Base-by-base conservation (phyloP, 2,888 invertebrate species). In the Drosophila hamatofila region DNA sequence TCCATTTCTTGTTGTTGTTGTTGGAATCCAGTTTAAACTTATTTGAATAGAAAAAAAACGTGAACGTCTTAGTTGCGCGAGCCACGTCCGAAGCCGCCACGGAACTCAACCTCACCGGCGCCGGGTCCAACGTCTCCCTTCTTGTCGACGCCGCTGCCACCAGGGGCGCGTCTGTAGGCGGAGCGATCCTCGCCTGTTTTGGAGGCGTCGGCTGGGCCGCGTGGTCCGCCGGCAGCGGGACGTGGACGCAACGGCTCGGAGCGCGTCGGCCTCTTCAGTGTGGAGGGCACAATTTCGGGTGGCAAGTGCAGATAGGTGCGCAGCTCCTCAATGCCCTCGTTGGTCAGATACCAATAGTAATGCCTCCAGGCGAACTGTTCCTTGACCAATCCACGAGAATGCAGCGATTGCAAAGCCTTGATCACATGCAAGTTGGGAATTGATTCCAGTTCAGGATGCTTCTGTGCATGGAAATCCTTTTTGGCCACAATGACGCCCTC, bases 301-400 rank as follows among this genome's bases (percentile, higher is more conserved):
- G 99, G 99, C 91, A 99, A 95, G 92, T 99, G 98, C 78, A 99
- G 95, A 94, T 97, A 99, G 91, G 97, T 97, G 81, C 99, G 95
- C 81, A 99, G 94, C 93, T 98, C 99, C 93, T 98, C 97, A 92
- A 99, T 99, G 83, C 99, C 99, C 91, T 99, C 98, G 93, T 99
- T 99, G 80, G 98, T 99, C 85, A 99, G 94, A 94, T 93, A 96
- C 99, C 99, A 99, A 93, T 99, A 99, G 91, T 97, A 99, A 93
- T 99, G 99, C 91, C 99, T 96, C 99, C 99, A 99, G 6, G 99
- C 99, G 93, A 99, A 99, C 94, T 99, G 99, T 94, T 99, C 99
- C 93, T 97, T 98, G n/a, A 99, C 99, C 91, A 96, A 97, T 70
- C 99, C 99, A 93, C 97, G 95, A 5, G 99, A 99, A 94, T 98